Percentiles rank a stretch among this genome's conserved stretches.
Evolutionary conservation across 2,888 invertebrate genomes (phyloP).

Genomic region (Phytoseiulus persimilis): DNA sequence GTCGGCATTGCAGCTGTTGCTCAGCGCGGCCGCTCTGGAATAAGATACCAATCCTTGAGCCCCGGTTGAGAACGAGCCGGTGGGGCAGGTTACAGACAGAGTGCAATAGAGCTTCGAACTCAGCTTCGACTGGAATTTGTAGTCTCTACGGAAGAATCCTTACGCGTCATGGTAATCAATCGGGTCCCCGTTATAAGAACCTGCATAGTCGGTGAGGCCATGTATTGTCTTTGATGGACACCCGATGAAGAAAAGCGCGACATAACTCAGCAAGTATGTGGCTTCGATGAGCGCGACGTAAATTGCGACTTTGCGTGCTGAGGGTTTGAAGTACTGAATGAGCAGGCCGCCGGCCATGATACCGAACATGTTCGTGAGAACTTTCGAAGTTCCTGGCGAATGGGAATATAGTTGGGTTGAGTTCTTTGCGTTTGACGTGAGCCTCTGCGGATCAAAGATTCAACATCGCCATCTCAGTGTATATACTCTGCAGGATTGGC

Average conservation of each 20-base stretch:
- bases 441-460: too few relatives aligned
- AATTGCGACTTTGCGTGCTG: slow-evolving; percentile 37
- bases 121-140: too few relatives aligned
- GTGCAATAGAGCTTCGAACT: too few relatives aligned
- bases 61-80: too few relatives aligned
- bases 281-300: slow-evolving; percentile 39
- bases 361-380: slow-evolving; percentile 40
- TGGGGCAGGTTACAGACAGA: too few relatives aligned
- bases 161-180: background rate
- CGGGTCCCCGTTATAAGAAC: too few relatives aligned
- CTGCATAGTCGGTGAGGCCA: background rate
- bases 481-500: too few relatives aligned
- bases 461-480: too few relatives aligned
- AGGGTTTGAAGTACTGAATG: slow-evolving; percentile 36
- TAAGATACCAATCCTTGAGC: background rate
- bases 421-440: too few relatives aligned
- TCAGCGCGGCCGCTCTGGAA: background rate
- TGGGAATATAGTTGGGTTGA: background rate
- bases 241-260: background rate
- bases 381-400: background rate
- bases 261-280: background rate
- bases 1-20: background rate
- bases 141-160: background rate
- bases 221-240: background rate
- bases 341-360: slow-evolving; percentile 40